Percentiles rank a stretch among this genome's conserved stretches.
These are phyloP conservation scores for Halocaridina rubra DNA, from an alignment of 2,888 invertebrate genomes.

Conservation along the genomic window DNA sequence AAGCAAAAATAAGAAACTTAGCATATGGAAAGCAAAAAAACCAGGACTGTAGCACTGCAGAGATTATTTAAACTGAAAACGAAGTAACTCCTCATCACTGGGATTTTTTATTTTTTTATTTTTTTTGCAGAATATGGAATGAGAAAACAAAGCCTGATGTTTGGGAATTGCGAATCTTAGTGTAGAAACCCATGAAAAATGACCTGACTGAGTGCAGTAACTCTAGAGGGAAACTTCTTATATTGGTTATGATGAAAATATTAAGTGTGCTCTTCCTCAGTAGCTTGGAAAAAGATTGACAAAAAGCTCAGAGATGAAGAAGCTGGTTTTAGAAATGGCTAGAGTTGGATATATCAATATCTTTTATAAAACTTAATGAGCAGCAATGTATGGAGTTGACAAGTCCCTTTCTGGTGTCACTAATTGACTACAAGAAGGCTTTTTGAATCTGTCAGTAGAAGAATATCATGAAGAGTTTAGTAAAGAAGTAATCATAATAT, in stretches of 20 bases:
- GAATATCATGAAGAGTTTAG: no score
- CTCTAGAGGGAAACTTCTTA: background rate
- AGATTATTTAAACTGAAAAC: background rate
- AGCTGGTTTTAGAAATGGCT: background rate
- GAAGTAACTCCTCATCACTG: no score
- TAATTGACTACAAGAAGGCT: no score
- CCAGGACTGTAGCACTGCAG: background rate
- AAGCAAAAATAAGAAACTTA: background rate
- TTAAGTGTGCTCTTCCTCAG: background rate
- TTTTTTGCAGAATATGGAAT: background rate
- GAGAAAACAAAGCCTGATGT: background rate
- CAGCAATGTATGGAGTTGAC: background rate
- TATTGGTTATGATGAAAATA: background rate
- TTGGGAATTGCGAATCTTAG: background rate
- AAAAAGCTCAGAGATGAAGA: background rate
- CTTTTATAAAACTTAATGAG: background rate
- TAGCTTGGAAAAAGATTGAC: background rate
- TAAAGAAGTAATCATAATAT: no score
- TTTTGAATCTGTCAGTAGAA: no score
- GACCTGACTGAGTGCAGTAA: background rate
- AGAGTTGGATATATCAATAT: background rate
- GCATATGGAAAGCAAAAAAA: background rate
- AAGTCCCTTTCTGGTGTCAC: background rate
- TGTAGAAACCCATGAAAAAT: background rate
- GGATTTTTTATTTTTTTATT: no score